Percentiles rank a stretch among this genome's conserved stretches.
Conservation (phyloP, 2,888 invertebrate genomes). For the Phoronis australis region DNA sequence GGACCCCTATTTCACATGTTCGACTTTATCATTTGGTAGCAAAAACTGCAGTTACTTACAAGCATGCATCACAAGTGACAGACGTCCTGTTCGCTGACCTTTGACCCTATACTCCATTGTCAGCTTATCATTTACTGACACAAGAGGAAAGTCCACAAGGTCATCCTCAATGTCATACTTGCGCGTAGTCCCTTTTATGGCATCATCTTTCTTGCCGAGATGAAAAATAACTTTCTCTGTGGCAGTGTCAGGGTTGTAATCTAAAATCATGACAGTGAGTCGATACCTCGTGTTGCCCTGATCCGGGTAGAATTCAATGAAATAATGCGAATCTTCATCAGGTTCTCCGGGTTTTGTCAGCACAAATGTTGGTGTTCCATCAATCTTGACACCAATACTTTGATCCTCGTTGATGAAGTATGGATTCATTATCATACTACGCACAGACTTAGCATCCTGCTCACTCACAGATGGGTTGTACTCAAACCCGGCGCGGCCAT, state of each 20-base stretch:
- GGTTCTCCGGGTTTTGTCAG: slow-evolving; percentile 20
- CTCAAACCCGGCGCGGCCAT: slow-evolving; percentile 79
- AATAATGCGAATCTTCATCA: slow-evolving; percentile 18
- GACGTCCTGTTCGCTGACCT: slow-evolving; percentile 37
- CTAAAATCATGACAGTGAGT: slow-evolving; percentile 40
- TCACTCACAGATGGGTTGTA: slow-evolving; percentile 81
- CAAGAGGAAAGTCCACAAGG: slow-evolving; percentile 81
- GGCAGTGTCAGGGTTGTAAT: slow-evolving; percentile 42
- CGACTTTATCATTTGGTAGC: no score
- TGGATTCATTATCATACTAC: slow-evolving; percentile 11
- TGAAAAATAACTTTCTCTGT: slow-evolving; percentile 42
- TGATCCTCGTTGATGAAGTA: no score
- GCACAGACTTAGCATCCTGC: slow-evolving; percentile 40
- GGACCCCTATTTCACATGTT: no score
- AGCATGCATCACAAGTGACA: slow-evolving; percentile 36
- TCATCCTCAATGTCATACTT: slow-evolving; percentile 61
- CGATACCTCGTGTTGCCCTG: slow-evolving; percentile 12
- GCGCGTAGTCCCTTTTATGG: slow-evolving; percentile 11
- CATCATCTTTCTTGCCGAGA: slow-evolving; percentile 16
- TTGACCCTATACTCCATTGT: slow-evolving; percentile 42
- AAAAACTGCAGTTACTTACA: slow-evolving; percentile 30
- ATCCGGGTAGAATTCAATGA: no score
- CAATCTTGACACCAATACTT: no score
- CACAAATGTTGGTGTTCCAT: no score
- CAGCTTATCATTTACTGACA: slow-evolving; percentile 61